Percentiles rank a stretch among this genome's conserved stretches.
Conservation (phyloP, 2,888 invertebrate species). For the Schizotus pectinicornis region DNA sequence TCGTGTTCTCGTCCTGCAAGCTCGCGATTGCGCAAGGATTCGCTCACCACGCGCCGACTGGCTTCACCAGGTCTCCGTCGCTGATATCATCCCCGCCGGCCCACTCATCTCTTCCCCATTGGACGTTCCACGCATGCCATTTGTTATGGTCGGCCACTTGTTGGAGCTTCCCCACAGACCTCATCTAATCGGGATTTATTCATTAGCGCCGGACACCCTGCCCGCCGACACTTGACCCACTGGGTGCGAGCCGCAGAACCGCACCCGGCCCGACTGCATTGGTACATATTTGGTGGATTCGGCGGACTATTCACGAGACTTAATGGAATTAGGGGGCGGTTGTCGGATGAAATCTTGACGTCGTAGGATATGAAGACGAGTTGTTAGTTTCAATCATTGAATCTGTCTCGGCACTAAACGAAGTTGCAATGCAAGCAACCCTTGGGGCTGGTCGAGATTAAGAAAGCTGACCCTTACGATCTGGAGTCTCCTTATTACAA, state of each 20-base stretch:
- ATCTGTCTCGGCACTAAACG: too few species aligned
- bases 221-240: not conserved
- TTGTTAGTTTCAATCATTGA: too few species aligned
- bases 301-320: too few species aligned
- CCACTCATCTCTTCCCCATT: constrained; percentile 48
- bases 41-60: constrained; percentile 52
- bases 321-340: too few species aligned
- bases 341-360: too few species aligned
- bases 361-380: too few species aligned
- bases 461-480: too few species aligned
- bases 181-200: constrained; percentile 32
- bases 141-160: constrained; percentile 47
- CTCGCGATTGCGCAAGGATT: constrained; percentile 53
- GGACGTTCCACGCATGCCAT: constrained; percentile 52
- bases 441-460: too few species aligned
- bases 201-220: constrained; percentile 18
- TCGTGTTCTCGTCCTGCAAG: constrained; percentile 35
- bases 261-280: too few species aligned
- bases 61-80: constrained; percentile 46
- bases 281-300: too few species aligned
- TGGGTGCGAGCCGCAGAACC: not conserved
- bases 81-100: constrained; percentile 53
- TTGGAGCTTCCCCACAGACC: constrained; percentile 33
- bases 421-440: too few species aligned
- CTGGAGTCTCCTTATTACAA: too few species aligned